Evolutionary conservation across 2,888 invertebrate genomes (phyloP).

Genomic region (Clitarchus hookeri): DNA sequence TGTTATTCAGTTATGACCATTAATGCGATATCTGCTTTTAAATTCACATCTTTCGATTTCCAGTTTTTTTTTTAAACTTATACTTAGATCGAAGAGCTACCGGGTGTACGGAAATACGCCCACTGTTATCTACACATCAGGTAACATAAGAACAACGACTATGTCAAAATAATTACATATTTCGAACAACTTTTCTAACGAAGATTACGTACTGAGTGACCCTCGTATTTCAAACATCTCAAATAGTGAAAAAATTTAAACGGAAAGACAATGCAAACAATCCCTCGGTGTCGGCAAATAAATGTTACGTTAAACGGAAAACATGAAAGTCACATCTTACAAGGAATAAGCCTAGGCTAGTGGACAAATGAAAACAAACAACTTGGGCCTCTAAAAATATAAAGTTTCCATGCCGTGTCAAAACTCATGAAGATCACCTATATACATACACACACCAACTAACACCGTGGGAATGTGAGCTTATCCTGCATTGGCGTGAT

Average conservation of each 20-base stretch:
- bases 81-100: no score
- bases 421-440: background rate
- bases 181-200: no score
- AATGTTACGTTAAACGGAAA: background rate
- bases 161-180: no score
- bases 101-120: no score
- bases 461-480: background rate
- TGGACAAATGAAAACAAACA: background rate
- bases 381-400: background rate
- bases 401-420: background rate
- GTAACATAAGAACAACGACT: no score
- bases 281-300: background rate
- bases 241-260: background rate
- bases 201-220: background rate
- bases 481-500: background rate
- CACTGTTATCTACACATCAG: no score
- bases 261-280: background rate
- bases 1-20: no score
- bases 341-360: constrained; percentile 10
- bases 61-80: no score
- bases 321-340: background rate
- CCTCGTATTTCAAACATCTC: background rate
- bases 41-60: no score
- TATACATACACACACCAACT: background rate
- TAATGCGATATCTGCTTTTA: no score